Conservation (phyloP, 2,888 invertebrate genomes). For the Drosophila fulvimacula region DNA sequence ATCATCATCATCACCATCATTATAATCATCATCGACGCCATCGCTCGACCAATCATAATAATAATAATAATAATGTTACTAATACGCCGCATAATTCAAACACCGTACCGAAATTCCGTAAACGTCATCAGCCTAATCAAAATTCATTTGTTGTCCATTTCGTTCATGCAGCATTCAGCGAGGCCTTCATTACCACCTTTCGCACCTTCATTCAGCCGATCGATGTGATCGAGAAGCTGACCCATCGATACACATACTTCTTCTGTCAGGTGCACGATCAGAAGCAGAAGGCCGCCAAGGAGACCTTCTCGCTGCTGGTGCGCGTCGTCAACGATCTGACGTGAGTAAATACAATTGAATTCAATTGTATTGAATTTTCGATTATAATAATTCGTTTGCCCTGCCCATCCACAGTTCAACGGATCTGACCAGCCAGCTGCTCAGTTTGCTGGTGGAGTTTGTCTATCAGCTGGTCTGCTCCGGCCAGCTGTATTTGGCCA, state of each 20-base stretch:
- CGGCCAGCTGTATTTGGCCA: conserved; percentile 96
- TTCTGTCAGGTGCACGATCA: conserved; percentile 89
- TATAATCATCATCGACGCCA: conserved; percentile 13
- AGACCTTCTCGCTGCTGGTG: conserved; percentile 96
- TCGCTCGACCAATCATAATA: background rate
- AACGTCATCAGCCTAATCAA: conserved; percentile 33
- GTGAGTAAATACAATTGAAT: conserved; percentile 87
- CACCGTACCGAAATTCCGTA: conserved; percentile 25
- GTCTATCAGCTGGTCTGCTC: conserved; percentile 96
- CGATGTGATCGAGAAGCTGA: conserved; percentile 93
- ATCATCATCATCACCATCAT: conserved; percentile 52
- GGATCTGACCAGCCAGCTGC: conserved; percentile 92
- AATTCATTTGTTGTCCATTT: conserved; percentile 54
- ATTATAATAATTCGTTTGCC: too few relatives aligned
- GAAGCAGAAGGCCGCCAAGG: conserved; percentile 91
- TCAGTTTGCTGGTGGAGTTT: conserved; percentile 95
- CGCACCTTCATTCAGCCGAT: conserved; percentile 96
- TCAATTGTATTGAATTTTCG: background rate
- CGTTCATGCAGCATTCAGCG: conserved; percentile 85
- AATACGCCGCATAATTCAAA: conserved; percentile 13
- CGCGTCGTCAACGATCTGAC: conserved; percentile 98
- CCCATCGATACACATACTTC: conserved; percentile 88
- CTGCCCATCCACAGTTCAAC: conserved; percentile 87
- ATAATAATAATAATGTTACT: conserved; percentile 9
- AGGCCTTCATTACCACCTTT: conserved; percentile 99